Evolutionary conservation across 2,797 vertebrate species (phyloP), one percentile per base, ranked within the genome.

Genomic region (Pagetopsis macropterus): DNA sequence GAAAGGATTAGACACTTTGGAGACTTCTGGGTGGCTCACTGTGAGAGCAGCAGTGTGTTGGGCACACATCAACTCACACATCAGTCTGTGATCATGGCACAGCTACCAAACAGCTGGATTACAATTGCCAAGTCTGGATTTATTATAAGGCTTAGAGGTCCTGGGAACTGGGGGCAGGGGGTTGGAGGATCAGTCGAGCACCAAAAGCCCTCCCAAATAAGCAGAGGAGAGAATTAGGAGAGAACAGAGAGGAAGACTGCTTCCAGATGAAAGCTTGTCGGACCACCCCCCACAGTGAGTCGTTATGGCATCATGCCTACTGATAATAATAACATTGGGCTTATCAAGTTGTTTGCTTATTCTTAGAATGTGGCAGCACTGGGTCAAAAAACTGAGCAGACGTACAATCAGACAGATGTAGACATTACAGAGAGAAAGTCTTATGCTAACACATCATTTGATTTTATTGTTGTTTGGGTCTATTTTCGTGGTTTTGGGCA

Each of bases 41-140:
- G 72, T 79, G 71, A 8, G 59, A 69, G 54, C 61, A 16, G 56
- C 41, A 7, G 73, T 71, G 57, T 66, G 72, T 21, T 59, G 31
- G 9, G 75, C 75, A 84, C 80, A 80, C 72, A 75, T 89, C 75
- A 84, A 59, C 75, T 75, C 76, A 81, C 78, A 76, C 79, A 74
- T 88, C 81, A 83, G 76, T 84, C 69, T 77, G 58, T 61, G 64
- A 72, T 57, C 74, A 33, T 41, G 59, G 63, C 68, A 45, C 52
- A 75, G 72, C 71, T 56, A 80, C 7, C 41, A 65, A 84, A 79
- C 79, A 72, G 67, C 76, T 82, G 80, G 69, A 67, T 49, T 40
- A 41, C 52, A 76, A 82, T 49, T 72, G 69, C 68, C n/a, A 19
- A 72, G 68, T 69, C 43, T 50, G 49, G 61, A 72, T 84, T 78